A percentile compares a stretch with the other conserved stretches of the same genome.
Conservation (phyloP, 1,140 invertebrate species). For the Lepidotrigona ventralis region DNA sequence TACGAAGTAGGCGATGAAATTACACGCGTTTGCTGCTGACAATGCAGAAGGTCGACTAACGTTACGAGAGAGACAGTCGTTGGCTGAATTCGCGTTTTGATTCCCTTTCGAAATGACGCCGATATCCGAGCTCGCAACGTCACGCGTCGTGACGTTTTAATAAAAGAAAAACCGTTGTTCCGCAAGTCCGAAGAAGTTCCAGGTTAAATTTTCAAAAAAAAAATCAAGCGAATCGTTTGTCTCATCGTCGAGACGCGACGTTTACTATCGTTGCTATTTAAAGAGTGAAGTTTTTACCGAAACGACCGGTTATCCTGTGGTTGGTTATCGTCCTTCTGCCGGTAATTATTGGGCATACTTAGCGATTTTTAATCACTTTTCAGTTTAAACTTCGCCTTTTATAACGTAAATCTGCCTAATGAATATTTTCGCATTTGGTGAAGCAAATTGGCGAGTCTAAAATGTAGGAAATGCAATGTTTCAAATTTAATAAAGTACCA, state of each 20-base stretch:
- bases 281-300: background rate
- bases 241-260: no score
- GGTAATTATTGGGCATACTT: background rate
- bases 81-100: conserved; percentile 38
- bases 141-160: no score
- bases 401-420: background rate
- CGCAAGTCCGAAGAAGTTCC: background rate
- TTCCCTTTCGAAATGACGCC: conserved; percentile 2
- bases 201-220: no score
- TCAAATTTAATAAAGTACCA: background rate
- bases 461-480: background rate
- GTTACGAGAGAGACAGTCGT: conserved; percentile 25
- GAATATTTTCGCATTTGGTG: background rate
- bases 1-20: conserved; percentile 46
- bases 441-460: background rate
- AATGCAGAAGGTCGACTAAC: conserved; percentile 48
- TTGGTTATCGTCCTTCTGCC: background rate
- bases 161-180: background rate
- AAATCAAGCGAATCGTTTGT: background rate
- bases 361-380: background rate
- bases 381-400: background rate
- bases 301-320: no score
- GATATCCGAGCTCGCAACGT: background rate
- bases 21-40: conserved; percentile 48
- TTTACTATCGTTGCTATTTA: no score